Evolutionary conservation across 2,797 vertebrate genomes (phyloP).

Genomic region (Pseudocheirus occidentalis): DNA sequence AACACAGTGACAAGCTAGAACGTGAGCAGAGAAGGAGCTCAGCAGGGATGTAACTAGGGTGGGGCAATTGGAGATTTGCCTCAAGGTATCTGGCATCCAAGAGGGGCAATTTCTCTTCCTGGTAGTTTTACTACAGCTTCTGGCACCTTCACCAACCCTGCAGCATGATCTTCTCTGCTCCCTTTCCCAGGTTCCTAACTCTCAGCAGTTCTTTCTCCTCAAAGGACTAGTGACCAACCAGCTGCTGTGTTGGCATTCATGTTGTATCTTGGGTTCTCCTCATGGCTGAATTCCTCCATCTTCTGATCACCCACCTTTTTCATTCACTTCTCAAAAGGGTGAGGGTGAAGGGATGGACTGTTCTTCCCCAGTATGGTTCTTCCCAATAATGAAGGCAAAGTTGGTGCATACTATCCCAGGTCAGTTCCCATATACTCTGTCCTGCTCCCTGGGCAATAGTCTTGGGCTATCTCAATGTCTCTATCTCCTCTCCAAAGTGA

Average conservation of each 20-base stretch:
- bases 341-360: not conserved
- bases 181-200: not conserved
- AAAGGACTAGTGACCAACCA: not conserved
- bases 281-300: not conserved
- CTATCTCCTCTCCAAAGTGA: not conserved
- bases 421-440: not conserved
- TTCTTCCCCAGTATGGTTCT: not conserved
- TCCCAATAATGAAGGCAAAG: not conserved
- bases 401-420: not conserved
- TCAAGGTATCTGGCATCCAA: not conserved
- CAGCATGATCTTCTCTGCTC: not conserved
- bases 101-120: not conserved
- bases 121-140: not conserved
- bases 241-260: not conserved
- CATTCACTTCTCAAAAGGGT: not conserved
- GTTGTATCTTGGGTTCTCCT: not conserved
- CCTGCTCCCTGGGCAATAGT: not conserved
- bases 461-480: not conserved
- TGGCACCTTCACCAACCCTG: not conserved
- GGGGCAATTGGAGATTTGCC: not conserved
- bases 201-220: not conserved
- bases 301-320: not conserved
- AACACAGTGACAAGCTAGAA: not conserved
- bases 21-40: not conserved
- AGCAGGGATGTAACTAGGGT: not conserved